A percentile compares a stretch with the other conserved stretches of the same genome.
These are phyloP conservation scores for Dendrolimus houi DNA, from an alignment of 2,888 invertebrate genomes.

Conservation along the genomic window DNA sequence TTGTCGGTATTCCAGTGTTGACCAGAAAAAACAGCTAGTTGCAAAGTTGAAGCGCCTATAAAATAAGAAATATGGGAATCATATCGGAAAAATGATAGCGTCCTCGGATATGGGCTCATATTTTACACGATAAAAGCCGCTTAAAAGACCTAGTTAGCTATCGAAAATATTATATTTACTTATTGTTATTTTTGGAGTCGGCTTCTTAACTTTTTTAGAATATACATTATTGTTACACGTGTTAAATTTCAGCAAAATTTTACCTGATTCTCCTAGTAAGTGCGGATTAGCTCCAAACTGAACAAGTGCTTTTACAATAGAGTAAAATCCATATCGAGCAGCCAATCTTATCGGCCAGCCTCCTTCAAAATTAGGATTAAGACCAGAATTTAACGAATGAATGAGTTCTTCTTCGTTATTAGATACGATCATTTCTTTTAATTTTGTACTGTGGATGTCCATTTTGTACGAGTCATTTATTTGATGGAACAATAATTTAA, in stretches of 20 bases:
- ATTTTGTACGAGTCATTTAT: slow-evolving; percentile 17
- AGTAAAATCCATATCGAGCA: slow-evolving; percentile 47
- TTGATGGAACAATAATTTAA: too few species aligned
- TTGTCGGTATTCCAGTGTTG: slow-evolving; percentile 48
- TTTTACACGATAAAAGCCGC: too few species aligned
- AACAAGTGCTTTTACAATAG: slow-evolving; percentile 45
- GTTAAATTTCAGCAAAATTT: slow-evolving; percentile 9
- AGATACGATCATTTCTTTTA: slow-evolving; percentile 27
- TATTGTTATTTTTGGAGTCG: too few species aligned
- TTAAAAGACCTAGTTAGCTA: too few species aligned
- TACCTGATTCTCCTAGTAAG: slow-evolving; percentile 55
- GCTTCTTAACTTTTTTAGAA: too few species aligned
- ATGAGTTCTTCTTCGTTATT: slow-evolving; percentile 39
- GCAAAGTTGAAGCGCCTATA: slow-evolving; percentile 62
- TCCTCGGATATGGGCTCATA: too few species aligned
- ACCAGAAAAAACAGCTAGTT: slow-evolving; percentile 59
- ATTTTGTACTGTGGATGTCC: slow-evolving; percentile 34
- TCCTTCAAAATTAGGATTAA: slow-evolving; percentile 56
- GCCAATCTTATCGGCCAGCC: slow-evolving; percentile 66
- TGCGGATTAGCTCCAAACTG: slow-evolving; percentile 63
- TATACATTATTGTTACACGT: too few species aligned
- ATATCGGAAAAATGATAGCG: too few species aligned
- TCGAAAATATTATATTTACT: too few species aligned
- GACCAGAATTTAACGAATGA: slow-evolving; percentile 40
- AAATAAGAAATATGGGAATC: slow-evolving; percentile 1